Base-by-base conservation (phyloP, 2,113 vertebrate genomes). In the Malurus cyaneus region DNA sequence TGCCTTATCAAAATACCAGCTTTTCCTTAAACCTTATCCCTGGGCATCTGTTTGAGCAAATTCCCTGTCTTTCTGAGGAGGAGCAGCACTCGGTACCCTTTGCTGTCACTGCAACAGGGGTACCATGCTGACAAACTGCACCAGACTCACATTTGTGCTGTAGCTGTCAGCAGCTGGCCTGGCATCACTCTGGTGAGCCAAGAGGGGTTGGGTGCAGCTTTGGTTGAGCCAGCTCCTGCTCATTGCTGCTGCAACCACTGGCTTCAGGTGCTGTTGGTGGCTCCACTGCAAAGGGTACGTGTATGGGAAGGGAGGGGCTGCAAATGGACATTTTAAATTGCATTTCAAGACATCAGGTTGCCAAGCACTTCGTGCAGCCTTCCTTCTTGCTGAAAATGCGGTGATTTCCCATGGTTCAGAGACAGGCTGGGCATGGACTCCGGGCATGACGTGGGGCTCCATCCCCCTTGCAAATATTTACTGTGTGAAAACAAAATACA, bases 241-340 rank as follows among this genome's bases (percentile, higher is more conserved):
- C 8, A 1, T 15, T 64, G 44, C 61, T 88, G 42, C 28, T 23
- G 8, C 52, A 65, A 47, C 61, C 0, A 0, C 44, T 61, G 62
- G 32, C 26, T 64, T 24, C 19, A 25, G 32, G 42, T 53, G 36
- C 36, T 19, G 2, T 66, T 1, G 0, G 46, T 34, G 57, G 29
- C 70, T 36, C 1, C 2, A 2, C 46, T 8, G 2, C 2, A 2
- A 26, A 54, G 34, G 42, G 24, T 26, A 2, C 1, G 0, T 4
- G 8, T 23, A 3, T 20, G n/a, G 50, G 50, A 76, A 49, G 29
- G 19, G 31, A 71, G 25, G 10, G 77, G 47, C 54, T 92, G 77
- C 39, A 73, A 76, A 47, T 0, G 5, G 9, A 17, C 16, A 6
- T 34, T 31, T 34, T 39, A 54, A 57, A 50, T 24, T 11, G 18